Evolutionary conservation across 1,140 invertebrate species (phyloP).

Genomic region (Carcinoscorpius rotundicauda): DNA sequence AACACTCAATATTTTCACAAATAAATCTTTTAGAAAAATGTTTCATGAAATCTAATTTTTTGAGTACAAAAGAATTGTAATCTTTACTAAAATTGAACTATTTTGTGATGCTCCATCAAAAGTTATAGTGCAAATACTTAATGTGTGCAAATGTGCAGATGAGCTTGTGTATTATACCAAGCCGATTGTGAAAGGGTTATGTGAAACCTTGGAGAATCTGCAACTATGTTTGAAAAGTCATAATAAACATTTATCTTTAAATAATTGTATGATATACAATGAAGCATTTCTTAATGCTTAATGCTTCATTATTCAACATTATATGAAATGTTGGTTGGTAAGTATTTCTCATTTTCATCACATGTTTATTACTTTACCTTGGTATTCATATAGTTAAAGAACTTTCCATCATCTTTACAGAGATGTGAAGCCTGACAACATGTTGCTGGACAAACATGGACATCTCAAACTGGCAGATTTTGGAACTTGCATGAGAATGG

Average conservation of each 20-base stretch:
- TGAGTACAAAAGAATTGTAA: too few species aligned
- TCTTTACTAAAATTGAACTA: too few species aligned
- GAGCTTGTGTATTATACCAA: too few species aligned
- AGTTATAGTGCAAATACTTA: too few species aligned
- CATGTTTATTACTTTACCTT: not conserved
- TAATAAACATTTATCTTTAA: not conserved
- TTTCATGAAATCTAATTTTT: too few species aligned
- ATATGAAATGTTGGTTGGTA: slow-evolving; percentile 89
- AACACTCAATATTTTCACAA: too few species aligned
- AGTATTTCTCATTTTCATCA: slow-evolving; percentile 17
- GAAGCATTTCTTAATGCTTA: slow-evolving; percentile 1
- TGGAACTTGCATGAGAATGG: slow-evolving; percentile 98
- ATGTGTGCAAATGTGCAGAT: too few species aligned
- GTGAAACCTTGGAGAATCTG: too few species aligned
- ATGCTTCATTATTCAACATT: slow-evolving; percentile 33
- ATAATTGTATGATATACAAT: slow-evolving; percentile 1
- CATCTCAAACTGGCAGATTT: slow-evolving; percentile 98
- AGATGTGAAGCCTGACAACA: slow-evolving; percentile 98
- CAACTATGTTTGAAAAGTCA: not conserved
- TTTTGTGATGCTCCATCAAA: too few species aligned
- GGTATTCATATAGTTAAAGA: not conserved
- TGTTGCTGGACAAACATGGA: slow-evolving; percentile 86
- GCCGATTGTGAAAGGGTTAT: too few species aligned
- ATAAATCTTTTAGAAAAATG: too few species aligned
- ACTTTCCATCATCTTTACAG: slow-evolving; percentile 34